Conservation (phyloP, 2,888 invertebrate species). For the Trissoscelio sp. region DNA sequence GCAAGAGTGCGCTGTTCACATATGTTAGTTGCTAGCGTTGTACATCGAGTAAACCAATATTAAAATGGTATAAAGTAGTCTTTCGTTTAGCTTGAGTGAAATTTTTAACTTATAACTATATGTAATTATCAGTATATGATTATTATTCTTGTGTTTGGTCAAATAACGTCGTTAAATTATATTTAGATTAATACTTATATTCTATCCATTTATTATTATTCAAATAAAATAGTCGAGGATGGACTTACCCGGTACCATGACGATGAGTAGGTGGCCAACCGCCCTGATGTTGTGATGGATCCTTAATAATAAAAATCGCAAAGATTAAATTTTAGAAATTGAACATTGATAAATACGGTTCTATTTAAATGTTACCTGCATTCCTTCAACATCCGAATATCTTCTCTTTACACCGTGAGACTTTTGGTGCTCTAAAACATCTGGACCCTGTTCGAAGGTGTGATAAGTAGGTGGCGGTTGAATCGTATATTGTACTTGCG, state of each 20-base stretch:
- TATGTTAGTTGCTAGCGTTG: conserved; percentile 20
- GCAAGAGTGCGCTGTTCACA: conserved; percentile 8
- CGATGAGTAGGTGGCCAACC: conserved; percentile 79
- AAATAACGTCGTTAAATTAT: conserved; percentile 1
- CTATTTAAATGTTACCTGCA: too few species aligned
- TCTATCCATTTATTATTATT: too few species aligned
- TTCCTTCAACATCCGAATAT: conserved; percentile 80
- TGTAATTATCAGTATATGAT: not conserved
- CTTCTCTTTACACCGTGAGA: conserved; percentile 81
- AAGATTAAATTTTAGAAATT: not conserved
- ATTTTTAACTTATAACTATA: not conserved
- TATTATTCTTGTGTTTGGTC: not conserved
- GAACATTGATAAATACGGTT: too few species aligned
- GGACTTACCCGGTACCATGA: conserved; percentile 81
- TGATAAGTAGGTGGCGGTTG: conserved; percentile 78
- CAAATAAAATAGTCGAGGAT: not conserved
- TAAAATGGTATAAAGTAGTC: not conserved
- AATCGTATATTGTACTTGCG: conserved; percentile 80
- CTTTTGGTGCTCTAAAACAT: conserved; percentile 79
- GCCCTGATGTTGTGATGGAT: conserved; percentile 78
- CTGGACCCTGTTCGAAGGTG: conserved; percentile 79
- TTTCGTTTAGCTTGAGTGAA: not conserved
- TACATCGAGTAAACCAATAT: conserved; percentile 10
- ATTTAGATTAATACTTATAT: not conserved
- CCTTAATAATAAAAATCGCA: conserved; percentile 71